Conservation (phyloP, 2,797 vertebrate genomes). For the Coreius guichenoti region DNA sequence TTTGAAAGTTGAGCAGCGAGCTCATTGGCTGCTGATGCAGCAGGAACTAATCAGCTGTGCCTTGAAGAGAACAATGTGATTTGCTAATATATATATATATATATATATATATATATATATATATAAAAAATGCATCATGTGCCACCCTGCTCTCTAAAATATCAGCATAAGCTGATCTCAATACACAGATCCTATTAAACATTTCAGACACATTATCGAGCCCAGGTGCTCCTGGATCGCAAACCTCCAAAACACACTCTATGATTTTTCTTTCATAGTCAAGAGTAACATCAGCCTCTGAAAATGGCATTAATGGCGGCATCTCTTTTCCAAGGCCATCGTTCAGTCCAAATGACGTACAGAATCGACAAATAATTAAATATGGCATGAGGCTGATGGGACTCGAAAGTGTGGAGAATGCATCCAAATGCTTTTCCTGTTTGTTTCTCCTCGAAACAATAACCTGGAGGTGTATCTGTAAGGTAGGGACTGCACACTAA, state of each 20-base stretch:
- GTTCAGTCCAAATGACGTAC: neutral
- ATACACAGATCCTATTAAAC: neutral
- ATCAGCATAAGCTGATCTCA: neutral
- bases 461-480: slow-evolving; percentile 75
- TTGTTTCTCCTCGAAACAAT: slow-evolving; percentile 59
- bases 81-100: too few relatives aligned
- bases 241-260: neutral
- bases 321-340: slow-evolving; percentile 15
- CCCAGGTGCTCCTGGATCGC: neutral
- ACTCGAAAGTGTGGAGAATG: slow-evolving; percentile 44
- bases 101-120: too few relatives aligned
- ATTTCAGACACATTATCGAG: neutral
- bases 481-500: slow-evolving; percentile 80
- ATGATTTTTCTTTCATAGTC: neutral
- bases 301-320: neutral
- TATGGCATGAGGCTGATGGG: slow-evolving; percentile 21
- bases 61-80: too few relatives aligned
- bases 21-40: neutral
- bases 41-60: too few relatives aligned
- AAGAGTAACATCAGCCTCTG: neutral
- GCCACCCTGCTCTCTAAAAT: neutral
- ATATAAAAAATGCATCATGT: too few relatives aligned
- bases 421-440: slow-evolving; percentile 53
- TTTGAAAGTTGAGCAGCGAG: neutral
- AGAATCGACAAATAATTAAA: slow-evolving; percentile 31